Base-by-base conservation (phyloP, 1,140 invertebrate genomes). In the Dreissena polymorpha region DNA sequence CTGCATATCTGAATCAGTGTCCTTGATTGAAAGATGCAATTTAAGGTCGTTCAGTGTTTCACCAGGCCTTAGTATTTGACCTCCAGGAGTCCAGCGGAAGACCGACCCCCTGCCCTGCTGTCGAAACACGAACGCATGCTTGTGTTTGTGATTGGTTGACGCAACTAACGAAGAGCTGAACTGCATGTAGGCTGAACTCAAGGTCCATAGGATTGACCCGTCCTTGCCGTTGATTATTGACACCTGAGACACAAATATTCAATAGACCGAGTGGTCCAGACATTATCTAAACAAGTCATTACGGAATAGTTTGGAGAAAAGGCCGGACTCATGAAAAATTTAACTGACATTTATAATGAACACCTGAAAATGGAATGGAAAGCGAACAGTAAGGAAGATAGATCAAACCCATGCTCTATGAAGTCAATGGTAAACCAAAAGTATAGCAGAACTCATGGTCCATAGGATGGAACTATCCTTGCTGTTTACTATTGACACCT, bases 391-490 rank as follows among this genome's bases (percentile, higher is more conserved):
- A 39, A 39, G 39, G 39, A 39, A 8, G 39, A 8, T 39, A 39
- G 2, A 8, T 8, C 8, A 2, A 8, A 39, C 39, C 39, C 39
- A 39, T 39, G 39, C 8, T 39, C 39, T 8, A 39, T 39, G 69
- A 7, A 83, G 49, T n/a, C 10, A 18, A 49, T 72, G 76, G 49
- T 53, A 76, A 25, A 64, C 29, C 64, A 70, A 53, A 53, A 76
- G 57, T n/a, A n/a, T 53, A 18, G 25, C 10, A 13, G 81, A 70
- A 25, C 64, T 12, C 6, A 76, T 27, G 14, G 64, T 63, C 81
- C 81, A 83, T 12, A 83, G 67, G 10, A 75, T n/a, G 57, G 60
- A 69, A 12, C 81, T 72, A 71, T 83, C 73, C 23, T 63, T 60
- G 63, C 81, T 72, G 64, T 67, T 76, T 21, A 76, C 49, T 18